These are phyloP conservation scores for Cerceris ruficornis DNA, from an alignment of 2,888 invertebrate species.

Conservation along the genomic window DNA sequence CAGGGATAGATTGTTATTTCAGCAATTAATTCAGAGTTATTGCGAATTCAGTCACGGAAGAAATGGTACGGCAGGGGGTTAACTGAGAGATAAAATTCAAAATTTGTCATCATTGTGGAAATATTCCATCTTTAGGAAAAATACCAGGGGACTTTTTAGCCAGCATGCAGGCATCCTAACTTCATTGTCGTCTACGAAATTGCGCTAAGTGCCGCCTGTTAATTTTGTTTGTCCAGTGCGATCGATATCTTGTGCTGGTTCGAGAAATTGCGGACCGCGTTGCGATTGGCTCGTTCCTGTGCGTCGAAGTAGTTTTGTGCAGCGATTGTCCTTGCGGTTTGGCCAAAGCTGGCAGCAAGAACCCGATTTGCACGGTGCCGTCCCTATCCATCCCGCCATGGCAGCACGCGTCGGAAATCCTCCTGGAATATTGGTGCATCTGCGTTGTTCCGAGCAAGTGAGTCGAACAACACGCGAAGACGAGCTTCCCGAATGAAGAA, in stretches of 20 bases:
- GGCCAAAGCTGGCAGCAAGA: constrained; percentile 75
- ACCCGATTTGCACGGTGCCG: constrained; percentile 75
- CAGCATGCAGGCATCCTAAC: background rate
- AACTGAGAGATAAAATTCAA: no score
- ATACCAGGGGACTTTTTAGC: no score
- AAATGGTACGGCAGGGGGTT: no score
- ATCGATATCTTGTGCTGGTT: constrained; percentile 78
- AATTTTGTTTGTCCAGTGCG: constrained; percentile 70
- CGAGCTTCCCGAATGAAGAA: background rate
- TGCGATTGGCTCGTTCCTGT: constrained; percentile 82
- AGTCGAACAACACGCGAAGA: constrained; percentile 55
- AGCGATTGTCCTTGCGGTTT: constrained; percentile 86
- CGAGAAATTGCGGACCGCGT: constrained; percentile 78
- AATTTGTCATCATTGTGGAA: no score
- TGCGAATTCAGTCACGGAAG: no score
- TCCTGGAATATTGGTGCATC: constrained; percentile 93
- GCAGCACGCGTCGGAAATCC: constrained; percentile 83
- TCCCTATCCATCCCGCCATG: constrained; percentile 78
- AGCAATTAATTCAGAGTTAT: no score
- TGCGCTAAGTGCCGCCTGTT: background rate
- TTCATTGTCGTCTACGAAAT: background rate
- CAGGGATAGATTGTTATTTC: no score
- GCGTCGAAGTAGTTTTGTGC: constrained; percentile 91
- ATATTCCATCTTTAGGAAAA: no score
- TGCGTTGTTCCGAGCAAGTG: constrained; percentile 85